phyloP scores from a whole-genome alignment of 2,888 invertebrate species.

The Synergus itoensis region DNA sequence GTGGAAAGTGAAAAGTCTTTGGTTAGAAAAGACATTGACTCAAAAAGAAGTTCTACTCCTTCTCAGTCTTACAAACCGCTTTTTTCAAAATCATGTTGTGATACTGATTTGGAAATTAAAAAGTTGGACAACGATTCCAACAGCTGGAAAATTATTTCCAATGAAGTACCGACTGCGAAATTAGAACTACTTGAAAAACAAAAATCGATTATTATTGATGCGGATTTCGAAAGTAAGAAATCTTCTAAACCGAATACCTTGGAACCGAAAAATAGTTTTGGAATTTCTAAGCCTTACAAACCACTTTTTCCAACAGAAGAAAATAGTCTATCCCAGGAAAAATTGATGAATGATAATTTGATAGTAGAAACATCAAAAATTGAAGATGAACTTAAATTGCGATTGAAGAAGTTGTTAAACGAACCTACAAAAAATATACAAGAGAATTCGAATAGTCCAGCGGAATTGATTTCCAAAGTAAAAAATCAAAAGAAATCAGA shows the following conservation, averaged over 20 bases:
- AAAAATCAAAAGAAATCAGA: slow-evolving; percentile 1
- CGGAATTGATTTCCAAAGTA: neutral
- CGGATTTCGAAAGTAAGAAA: neutral
- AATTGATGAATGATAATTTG: neutral
- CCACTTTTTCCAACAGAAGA: neutral
- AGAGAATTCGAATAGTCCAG: neutral
- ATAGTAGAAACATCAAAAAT: neutral
- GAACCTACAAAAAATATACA: neutral
- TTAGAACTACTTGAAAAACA: too few species aligned
- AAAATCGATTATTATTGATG: neutral
- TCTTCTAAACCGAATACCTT: neutral
- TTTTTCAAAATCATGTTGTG: neutral
- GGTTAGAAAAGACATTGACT: neutral
- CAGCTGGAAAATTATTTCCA: neutral
- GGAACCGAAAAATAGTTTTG: neutral
- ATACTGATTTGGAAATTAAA: neutral
- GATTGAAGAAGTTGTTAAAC: slow-evolving; percentile 9
- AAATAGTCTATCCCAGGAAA: neutral
- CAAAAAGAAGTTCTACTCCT: neutral
- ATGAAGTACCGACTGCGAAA: neutral
- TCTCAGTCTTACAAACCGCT: neutral
- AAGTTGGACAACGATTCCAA: neutral
- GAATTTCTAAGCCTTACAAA: neutral
- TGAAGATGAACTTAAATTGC: neutral
- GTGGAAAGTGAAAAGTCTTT: neutral